A percentile compares a stretch with the other conserved stretches of the same genome.
Evolutionary conservation across 2,113 vertebrate species (phyloP).

Genomic region (Prochilodus magdalenae): DNA sequence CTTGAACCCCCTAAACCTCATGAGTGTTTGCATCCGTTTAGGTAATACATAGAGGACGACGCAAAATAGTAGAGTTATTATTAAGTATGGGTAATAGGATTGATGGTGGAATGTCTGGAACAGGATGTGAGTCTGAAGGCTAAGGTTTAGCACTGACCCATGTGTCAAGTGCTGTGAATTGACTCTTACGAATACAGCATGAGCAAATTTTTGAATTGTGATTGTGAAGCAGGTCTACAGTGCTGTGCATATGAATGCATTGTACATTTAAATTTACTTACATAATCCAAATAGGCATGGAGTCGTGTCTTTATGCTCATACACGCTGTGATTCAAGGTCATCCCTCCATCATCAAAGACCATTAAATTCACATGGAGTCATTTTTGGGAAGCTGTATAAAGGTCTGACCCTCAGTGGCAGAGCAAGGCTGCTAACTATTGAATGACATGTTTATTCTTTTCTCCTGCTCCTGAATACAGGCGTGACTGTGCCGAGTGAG

Average conservation of each 20-base stretch:
- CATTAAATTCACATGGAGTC: background rate
- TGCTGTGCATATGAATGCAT: background rate
- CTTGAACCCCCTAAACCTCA: background rate
- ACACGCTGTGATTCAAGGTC: conserved; percentile 51
- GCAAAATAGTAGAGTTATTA: background rate
- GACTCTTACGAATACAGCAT: background rate
- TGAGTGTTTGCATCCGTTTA: background rate
- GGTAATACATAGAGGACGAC: background rate
- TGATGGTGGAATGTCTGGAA: background rate
- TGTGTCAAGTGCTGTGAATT: background rate
- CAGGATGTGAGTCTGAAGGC: background rate
- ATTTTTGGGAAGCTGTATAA: background rate
- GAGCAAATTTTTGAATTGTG: background rate
- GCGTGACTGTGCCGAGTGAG: conserved; percentile 26
- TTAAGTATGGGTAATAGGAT: no score
- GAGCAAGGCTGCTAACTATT: conserved; percentile 36
- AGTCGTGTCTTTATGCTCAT: background rate
- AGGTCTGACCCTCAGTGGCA: background rate
- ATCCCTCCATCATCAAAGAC: conserved; percentile 22
- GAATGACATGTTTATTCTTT: background rate
- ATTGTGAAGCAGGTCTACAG: background rate
- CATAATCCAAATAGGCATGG: background rate
- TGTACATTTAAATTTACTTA: background rate
- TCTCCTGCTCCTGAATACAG: conserved; percentile 11
- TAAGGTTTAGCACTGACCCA: background rate